Base-by-base conservation (phyloP, 2,797 vertebrate genomes). In the Nothura maculosa region DNA sequence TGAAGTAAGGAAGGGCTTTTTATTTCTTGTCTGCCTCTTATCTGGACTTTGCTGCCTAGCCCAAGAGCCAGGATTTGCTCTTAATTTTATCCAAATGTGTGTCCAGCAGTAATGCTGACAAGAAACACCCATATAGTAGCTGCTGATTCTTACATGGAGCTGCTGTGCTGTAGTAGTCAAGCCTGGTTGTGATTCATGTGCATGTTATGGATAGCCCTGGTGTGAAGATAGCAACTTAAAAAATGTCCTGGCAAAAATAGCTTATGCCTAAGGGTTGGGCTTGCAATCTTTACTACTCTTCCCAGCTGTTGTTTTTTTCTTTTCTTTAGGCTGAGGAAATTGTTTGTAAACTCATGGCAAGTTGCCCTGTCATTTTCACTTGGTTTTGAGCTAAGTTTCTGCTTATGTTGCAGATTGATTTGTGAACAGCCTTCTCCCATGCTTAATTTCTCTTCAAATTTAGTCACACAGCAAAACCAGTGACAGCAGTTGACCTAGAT, bases 71-170 rank as follows among this genome's bases (percentile, higher is more conserved):
- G 85, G 57, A 81, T 84, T 22, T 38, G n/a, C 12, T 67, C 52
- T 47, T 96, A 81, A 84, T 92, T 85, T 87, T 87, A 78, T 93
- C 93, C 76, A 91, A 93, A 81, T 68, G 40, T 34, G 8, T 15
- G 20, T 76, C 45, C 32, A 93, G 58, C 86, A 91, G 15, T 21
- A 79, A 83, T 75, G 72, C 76, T 87, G 85, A 69, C 52, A 43
- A 85, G 47, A 61, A 62, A 32, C 58, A 60, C 27, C n/a, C 9
- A 18, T 52, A 32, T 69, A 78, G 83, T 85, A 92, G 34, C 42
- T 78, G 58, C 66, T 66, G 69, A 66, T 86, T 57, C 10, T 5
- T 73, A 7, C 5, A 63, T 61, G 81, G 70, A 86, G 28, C 28
- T 0, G 0, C 45, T 77, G 64, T 91, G 43, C 48, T 89, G 34